phyloP scores from a whole-genome alignment of 1,140 invertebrate genomes.

The Brachionus paranguensis region DNA sequence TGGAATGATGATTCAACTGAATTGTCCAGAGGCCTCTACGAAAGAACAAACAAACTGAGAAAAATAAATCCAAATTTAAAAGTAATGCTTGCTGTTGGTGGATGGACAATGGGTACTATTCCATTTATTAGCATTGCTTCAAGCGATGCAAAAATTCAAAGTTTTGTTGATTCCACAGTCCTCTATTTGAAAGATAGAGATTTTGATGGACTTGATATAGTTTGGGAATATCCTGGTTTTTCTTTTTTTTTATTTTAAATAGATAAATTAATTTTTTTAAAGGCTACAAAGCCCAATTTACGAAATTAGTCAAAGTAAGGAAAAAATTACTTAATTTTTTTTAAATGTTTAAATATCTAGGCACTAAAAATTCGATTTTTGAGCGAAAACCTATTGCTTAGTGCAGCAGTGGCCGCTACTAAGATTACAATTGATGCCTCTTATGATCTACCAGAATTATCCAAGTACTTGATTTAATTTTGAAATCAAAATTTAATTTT shows the following conservation, averaged over 20 bases:
- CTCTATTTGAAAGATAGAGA: constrained; percentile 65
- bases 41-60: neutral
- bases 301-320: constrained; percentile 54
- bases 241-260: constrained; percentile 64
- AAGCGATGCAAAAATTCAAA: constrained; percentile 54
- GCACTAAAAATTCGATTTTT: constrained; percentile 12
- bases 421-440: constrained; percentile 50
- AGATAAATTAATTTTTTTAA: constrained; percentile 54
- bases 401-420: constrained; percentile 43
- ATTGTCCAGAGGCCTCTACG: neutral
- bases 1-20: constrained; percentile 65
- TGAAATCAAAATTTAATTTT: constrained; percentile 53
- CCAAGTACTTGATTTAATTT: constrained; percentile 57
- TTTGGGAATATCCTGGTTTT: constrained; percentile 67
- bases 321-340: neutral
- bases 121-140: constrained; percentile 68
- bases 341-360: constrained; percentile 58
- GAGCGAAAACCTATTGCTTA: constrained; percentile 42
- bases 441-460: constrained; percentile 69
- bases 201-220: constrained; percentile 55
- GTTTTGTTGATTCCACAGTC: constrained; percentile 58
- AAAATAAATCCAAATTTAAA: neutral
- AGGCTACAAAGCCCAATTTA: constrained; percentile 63
- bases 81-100: constrained; percentile 46
- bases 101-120: constrained; percentile 78